Evolutionary conservation across 2,113 vertebrate genomes (phyloP), one percentile per base, ranked within the genome.

Genomic region (Actenoides hombroni): DNA sequence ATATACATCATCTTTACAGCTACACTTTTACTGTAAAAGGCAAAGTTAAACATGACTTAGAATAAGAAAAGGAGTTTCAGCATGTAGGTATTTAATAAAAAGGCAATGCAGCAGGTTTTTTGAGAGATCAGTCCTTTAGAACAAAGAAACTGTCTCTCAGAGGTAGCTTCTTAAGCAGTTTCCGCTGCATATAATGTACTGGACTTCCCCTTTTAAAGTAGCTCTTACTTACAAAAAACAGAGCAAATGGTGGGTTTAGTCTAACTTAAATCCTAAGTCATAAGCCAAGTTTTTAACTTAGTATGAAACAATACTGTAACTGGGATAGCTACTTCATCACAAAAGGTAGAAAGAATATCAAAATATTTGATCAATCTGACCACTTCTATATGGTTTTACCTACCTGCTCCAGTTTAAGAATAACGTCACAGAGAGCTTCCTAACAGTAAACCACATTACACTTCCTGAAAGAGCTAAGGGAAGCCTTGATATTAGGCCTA

Each of bases 151-250:
- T 92, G 94, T 42, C 44, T 94, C 67, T 75, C 86, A 88, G 86
- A 92, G 59, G 80, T 95, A 67, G 54, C 77, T 88, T 91, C 81
- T 89, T 67, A 86, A 96, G 64, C 86, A 79, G 92, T 29, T 96
- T 96, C 91, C 31, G 61, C 71, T 91, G 56, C 82, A 83, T 76
- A 65, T 33, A 84, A 88, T 54, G 42, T 4, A 83, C 20, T 87
- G 83, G 63, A 97, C 95, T 96, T 96, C 96, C 92, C 39, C 81
- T 96, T 96, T 95, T 82, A 59, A 73, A 93, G 37, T 2, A 82
- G 53, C 11, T 88, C 61, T 56, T 79, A 94, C 68, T 86, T 61
- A 61, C 3, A 21, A 94, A 94, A 63, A 86, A 21, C 44, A 93
- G 81, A 71, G 29, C 12, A 1, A 95, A 92, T 1, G 0, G 44